phyloP scores from a whole-genome alignment of 2,113 vertebrate species.

The Nibea coibor region DNA sequence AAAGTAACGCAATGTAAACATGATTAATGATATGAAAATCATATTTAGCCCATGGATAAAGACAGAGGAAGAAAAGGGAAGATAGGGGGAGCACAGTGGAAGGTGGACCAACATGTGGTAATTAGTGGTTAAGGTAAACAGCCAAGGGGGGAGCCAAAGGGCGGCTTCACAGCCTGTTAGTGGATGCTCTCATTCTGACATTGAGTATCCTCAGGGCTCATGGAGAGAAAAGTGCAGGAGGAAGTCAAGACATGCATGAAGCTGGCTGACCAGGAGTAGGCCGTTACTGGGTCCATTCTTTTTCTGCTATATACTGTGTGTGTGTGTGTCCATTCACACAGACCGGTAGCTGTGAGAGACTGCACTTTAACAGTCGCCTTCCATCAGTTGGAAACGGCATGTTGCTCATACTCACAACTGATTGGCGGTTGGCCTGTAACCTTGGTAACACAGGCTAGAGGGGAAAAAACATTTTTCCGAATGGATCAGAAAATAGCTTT shows the following conservation, averaged over 20 bases:
- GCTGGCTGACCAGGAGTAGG: conserved; percentile 40
- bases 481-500: conserved; percentile 21
- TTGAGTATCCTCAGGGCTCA: conserved; percentile 43
- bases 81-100: conserved; percentile 13
- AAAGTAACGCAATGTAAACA: conserved; percentile 36
- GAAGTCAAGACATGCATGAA: conserved; percentile 40
- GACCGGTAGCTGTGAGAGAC: conserved; percentile 11
- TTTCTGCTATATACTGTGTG: conserved; percentile 1
- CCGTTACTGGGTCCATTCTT: conserved; percentile 19
- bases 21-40: conserved; percentile 43
- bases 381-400: conserved; percentile 38
- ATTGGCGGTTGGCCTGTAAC: conserved; percentile 74
- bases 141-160: conserved; percentile 65
- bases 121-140: conserved; percentile 70
- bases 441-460: conserved; percentile 69
- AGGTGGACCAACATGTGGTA: conserved; percentile 60
- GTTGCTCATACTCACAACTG: conserved; percentile 54
- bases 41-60: conserved; percentile 17
- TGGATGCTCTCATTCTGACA: conserved; percentile 32
- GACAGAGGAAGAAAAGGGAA: not conserved
- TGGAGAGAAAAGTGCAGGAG: conserved; percentile 22
- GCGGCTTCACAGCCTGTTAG: conserved; percentile 57
- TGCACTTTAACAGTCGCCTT: conserved; percentile 48
- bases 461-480: conserved; percentile 13
- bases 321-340: conserved; percentile 11